These are phyloP conservation scores for Pocillopora verrucosa DNA, from an alignment of 64 coral and sea anemone species.

Conservation along the genomic window DNA sequence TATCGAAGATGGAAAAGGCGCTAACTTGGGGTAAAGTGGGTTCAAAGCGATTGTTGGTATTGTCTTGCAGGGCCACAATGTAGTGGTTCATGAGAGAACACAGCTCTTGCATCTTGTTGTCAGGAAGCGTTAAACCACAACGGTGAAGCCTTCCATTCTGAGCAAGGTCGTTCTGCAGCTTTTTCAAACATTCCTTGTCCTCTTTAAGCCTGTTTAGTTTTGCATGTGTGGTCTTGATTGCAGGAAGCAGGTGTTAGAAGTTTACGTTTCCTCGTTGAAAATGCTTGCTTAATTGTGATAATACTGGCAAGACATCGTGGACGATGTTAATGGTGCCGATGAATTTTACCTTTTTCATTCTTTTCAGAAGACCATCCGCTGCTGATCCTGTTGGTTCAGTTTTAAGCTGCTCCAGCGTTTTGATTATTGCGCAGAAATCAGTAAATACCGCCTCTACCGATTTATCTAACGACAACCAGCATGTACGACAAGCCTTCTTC, in stretches of 20 bases:
- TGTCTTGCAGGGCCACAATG: conserved; percentile 44
- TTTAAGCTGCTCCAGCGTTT: conserved; percentile 42
- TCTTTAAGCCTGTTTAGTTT: conserved; percentile 39
- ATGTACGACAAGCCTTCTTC: conserved; percentile 43
- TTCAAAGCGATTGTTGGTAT: conserved; percentile 46
- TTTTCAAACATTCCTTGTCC: conserved; percentile 43
- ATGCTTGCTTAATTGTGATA: conserved; percentile 47
- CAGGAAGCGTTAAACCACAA: conserved; percentile 36
- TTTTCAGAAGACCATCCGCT: conserved; percentile 40
- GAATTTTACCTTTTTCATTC: conserved; percentile 42
- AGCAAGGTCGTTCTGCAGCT: conserved; percentile 35
- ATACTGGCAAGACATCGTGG: conserved; percentile 44
- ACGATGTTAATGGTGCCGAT: conserved; percentile 44
- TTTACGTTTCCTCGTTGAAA: conserved; percentile 46
- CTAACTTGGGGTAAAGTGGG: conserved; percentile 42
- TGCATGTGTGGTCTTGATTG: conserved; percentile 46
- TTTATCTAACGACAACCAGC: conserved; percentile 41
- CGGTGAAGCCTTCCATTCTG: conserved; percentile 39
- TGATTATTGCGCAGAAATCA: conserved; percentile 20
- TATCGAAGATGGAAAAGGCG: conserved; percentile 41
- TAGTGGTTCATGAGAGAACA: conserved; percentile 38
- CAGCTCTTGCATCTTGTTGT: conserved; percentile 46
- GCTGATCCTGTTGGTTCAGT: conserved; percentile 39
- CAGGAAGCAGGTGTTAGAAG: conserved; percentile 42
- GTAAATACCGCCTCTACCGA: conserved; percentile 25